Evolutionary conservation across 2,797 vertebrate genomes (phyloP).

Genomic region (Tragelaphus eurycerus): DNA sequence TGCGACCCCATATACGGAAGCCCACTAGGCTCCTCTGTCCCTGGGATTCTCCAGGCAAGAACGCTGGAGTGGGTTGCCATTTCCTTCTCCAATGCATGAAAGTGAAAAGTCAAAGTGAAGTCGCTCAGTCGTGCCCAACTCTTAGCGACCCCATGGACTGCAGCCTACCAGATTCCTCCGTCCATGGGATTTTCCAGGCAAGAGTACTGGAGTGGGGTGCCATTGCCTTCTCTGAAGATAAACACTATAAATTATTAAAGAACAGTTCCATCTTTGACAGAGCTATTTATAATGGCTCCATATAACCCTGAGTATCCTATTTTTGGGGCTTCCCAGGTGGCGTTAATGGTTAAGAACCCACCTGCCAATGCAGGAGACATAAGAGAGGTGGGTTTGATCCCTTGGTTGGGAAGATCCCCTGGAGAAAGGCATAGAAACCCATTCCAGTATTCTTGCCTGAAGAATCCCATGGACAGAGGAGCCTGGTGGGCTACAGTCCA

Average conservation of each 20-base stretch:
- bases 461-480: neutral
- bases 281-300: neutral
- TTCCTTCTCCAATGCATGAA: no score
- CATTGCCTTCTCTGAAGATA: neutral
- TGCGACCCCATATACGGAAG: no score
- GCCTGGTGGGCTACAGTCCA: neutral
- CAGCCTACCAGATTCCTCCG: no score
- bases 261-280: neutral
- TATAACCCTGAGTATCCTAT: neutral
- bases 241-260: neutral
- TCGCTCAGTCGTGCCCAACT: no score
- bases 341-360: neutral
- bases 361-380: neutral
- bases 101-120: no score
- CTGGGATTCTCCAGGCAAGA: no score
- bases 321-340: rapidly evolving
- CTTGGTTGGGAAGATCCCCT: neutral
- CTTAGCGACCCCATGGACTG: no score
- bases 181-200: no score
- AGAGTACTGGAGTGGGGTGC: no score
- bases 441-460: neutral
- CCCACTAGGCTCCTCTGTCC: no score
- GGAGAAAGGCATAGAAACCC: neutral
- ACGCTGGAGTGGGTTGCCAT: no score
- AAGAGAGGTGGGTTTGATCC: neutral